Evolutionary conservation across 2,113 vertebrate genomes (phyloP).

Genomic region (Cyprinodon variegatus): DNA sequence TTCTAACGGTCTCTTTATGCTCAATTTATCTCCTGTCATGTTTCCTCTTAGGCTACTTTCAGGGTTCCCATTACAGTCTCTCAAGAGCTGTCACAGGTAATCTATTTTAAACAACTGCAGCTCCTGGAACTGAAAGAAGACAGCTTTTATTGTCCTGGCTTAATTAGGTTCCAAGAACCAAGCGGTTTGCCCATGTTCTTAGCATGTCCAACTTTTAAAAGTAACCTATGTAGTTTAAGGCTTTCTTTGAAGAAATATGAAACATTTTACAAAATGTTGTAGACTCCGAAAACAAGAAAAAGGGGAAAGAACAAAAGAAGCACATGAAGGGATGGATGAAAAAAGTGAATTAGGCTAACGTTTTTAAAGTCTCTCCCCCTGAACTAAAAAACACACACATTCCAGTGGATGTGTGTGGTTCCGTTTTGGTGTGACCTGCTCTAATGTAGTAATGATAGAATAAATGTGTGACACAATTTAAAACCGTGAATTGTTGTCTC

Average conservation of each 20-base stretch:
- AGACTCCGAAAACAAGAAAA: not conserved
- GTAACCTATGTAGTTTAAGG: no score
- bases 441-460: constrained; percentile 7
- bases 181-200: not conserved
- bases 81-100: constrained; percentile 44
- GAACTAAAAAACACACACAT: not conserved
- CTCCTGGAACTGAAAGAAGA: constrained; percentile 15
- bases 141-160: constrained; percentile 17
- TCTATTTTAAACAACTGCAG: constrained; percentile 40
- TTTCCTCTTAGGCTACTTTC: constrained; percentile 13
- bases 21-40: constrained; percentile 41
- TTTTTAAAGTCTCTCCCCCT: not conserved
- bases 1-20: constrained; percentile 29
- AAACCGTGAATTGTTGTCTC: not conserved
- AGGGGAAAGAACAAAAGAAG: not conserved
- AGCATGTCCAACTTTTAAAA: no score
- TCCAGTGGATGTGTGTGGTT: constrained; percentile 9
- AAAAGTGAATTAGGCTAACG: not conserved
- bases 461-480: not conserved
- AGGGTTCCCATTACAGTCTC: constrained; percentile 37
- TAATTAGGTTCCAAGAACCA: not conserved
- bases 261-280: not conserved
- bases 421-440: constrained; percentile 14
- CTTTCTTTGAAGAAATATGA: not conserved
- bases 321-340: not conserved